Percentiles rank a stretch among this genome's conserved stretches.
phyloP scores from a whole-genome alignment of 2,113 vertebrate genomes.

The Eretmochelys imbricata region DNA sequence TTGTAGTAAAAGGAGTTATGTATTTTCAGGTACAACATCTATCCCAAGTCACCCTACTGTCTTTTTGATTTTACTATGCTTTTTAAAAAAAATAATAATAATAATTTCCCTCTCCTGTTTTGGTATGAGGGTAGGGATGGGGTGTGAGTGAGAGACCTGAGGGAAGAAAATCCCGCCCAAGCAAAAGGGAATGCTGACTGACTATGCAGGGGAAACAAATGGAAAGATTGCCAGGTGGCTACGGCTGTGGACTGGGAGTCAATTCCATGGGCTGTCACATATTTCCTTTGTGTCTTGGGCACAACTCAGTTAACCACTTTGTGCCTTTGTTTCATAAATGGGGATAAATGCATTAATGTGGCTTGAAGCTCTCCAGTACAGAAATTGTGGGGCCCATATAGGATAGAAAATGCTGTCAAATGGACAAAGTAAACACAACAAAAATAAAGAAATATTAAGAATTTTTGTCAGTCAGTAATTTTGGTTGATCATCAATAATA shows the following conservation, averaged over 20 bases:
- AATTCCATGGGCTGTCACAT: neutral
- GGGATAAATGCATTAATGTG: neutral
- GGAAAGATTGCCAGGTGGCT: neutral
- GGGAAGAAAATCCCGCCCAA: neutral
- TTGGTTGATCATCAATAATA: neutral
- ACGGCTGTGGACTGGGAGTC: neutral
- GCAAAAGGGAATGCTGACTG: neutral
- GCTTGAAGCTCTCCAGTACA: accelerated
- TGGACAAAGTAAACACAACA: neutral
- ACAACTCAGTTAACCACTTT: neutral
- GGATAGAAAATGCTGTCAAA: neutral
- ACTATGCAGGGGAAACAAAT: neutral
- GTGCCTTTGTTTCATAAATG: neutral
- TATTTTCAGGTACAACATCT: neutral
- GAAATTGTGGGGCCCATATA: neutral
- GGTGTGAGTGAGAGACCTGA: neutral
- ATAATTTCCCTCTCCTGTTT: neutral
- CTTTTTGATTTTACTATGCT: neutral
- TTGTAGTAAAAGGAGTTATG: neutral
- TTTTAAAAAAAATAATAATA: no score
- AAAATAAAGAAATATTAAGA: neutral
- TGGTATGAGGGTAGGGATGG: neutral
- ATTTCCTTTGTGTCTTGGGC: neutral
- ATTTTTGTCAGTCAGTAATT: neutral
- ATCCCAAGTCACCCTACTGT: neutral